phyloP scores from a whole-genome alignment of 2,888 invertebrate genomes.

The Onthophagus sagittarius region DNA sequence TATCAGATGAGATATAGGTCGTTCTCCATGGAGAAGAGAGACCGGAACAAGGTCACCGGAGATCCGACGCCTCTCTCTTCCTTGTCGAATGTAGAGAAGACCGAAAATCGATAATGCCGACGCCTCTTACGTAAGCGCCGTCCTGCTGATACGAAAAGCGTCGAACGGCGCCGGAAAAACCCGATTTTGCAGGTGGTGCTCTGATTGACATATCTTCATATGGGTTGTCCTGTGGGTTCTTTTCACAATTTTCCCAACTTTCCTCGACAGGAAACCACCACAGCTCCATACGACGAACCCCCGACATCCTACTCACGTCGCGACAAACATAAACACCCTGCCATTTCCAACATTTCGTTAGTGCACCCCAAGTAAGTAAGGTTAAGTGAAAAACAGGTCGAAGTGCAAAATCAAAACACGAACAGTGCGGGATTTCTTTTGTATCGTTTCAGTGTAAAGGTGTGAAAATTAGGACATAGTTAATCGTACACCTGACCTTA shows the following conservation, averaged over 20 bases:
- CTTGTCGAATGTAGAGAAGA: constrained; percentile 8
- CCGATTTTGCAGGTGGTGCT: constrained; percentile 49
- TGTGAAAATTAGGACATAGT: background rate
- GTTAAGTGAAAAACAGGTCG: constrained; percentile 1
- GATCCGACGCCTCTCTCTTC: constrained; percentile 7
- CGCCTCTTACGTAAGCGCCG: constrained; percentile 48
- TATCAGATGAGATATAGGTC: constrained; percentile 39
- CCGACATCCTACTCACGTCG: background rate
- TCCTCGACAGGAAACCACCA: background rate
- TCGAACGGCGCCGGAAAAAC: constrained; percentile 42
- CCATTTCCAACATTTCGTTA: background rate
- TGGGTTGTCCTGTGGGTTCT: constrained; percentile 30
- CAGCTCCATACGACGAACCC: background rate
- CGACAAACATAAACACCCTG: background rate
- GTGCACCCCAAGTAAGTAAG: background rate
- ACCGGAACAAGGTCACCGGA: constrained; percentile 41
- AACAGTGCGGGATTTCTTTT: background rate
- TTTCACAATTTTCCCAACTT: constrained; percentile 2
- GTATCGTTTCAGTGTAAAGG: background rate
- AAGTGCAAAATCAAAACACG: constrained; percentile 6
- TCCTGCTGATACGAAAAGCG: constrained; percentile 38
- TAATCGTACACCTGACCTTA: constrained; percentile 27
- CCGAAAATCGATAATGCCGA: constrained; percentile 48
- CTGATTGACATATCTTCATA: constrained; percentile 49
- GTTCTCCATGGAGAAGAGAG: constrained; percentile 36